Evolutionary conservation across 2,888 invertebrate genomes (phyloP), one percentile per base, ranked within the genome.

Genomic region (Ischnura elegans): DNA sequence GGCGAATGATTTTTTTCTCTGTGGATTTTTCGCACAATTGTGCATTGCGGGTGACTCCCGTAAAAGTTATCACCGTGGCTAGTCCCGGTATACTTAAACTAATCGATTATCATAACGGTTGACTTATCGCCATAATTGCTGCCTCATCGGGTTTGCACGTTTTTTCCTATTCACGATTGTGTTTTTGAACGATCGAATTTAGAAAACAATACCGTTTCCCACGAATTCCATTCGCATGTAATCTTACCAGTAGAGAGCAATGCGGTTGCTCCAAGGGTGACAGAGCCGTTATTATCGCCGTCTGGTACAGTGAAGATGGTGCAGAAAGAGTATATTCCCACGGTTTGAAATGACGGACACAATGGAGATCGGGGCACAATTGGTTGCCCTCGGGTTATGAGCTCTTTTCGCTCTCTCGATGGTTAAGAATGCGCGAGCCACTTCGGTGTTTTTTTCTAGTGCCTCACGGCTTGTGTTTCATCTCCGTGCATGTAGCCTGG

Each of bases 71-170:
- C n/a, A n/a, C n/a, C n/a, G n/a, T n/a, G n/a, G n/a, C n/a, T n/a
- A n/a, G n/a, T n/a, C n/a, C n/a, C n/a, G n/a, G n/a, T n/a, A n/a
- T n/a, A n/a, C n/a, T n/a, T n/a, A n/a, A n/a, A n/a, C n/a, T n/a
- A n/a, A n/a, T n/a, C n/a, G n/a, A n/a, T n/a, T 36, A 36, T 29
- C 25, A 36, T 0, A 36, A 76, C 36, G 76, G 76, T 10, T 76
- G 76, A 76, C 76, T 76, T 76, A 76, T 76, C 76, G 76, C 36
- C 10, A 16, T 76, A 76, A 76, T 76, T 76, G 76, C 76, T 76
- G 8, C 36, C 36, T 36, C 76, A 36, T 36, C 29, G 76, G 13
- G 76, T 36, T 10, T 36, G 76, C 76, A 76, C 76, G 76, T 76
- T 36, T 76, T 76, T 5, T 8, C 36, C 3, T 29, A 3, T 76